Evolutionary conservation across 2,888 invertebrate genomes (phyloP), one percentile per base, ranked within the genome.

Genomic region (Athetis lepigone): DNA sequence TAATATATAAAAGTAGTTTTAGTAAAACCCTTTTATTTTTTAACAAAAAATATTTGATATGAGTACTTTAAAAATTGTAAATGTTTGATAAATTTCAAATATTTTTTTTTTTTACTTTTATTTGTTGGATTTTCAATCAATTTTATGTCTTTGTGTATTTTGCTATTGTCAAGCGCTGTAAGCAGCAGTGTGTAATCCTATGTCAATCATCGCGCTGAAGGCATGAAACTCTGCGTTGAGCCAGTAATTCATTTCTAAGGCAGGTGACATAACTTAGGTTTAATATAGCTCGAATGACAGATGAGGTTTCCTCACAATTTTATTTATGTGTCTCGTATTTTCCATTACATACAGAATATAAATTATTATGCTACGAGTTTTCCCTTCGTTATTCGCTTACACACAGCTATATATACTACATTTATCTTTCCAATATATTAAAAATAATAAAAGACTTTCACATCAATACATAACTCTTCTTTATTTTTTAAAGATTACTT

Each of bases 221-320:
- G 40, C 19, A 37, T 57, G 45, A 45, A 49, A 43, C 70, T 66
- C 46, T 45, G 29, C 37, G 52, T 43, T 62, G 46, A 43, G 57
- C 27, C 33, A 58, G 45, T 58, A 43, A 71, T 58, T 58, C 23
- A 68, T 62, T 58, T 39, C 36, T 43, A 39, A 50, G 61, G 9
- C 42, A 59, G 27, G 43, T 40, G 50, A 42, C 23, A 39, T 43
- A 54, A 43, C 18, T 39, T 29, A 47, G 43, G 36, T 40, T 33
- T 60, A 52, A 49, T 55, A 37, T 27, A 68, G 23, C 46, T 47
- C 16, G 9, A 13, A 16, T n/a, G n/a, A 45, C 8, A 43, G 42
- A 55, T 33, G 7, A 55, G 29, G 19, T 23, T 33, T 27, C 9
- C 54, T 27, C 13, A 52, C 19, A 36, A 58, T 43, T 70, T 23